Percentiles rank a stretch among this genome's conserved stretches.
Conservation (phyloP, 2,797 vertebrate genomes). For the Antrozous pallidus region DNA sequence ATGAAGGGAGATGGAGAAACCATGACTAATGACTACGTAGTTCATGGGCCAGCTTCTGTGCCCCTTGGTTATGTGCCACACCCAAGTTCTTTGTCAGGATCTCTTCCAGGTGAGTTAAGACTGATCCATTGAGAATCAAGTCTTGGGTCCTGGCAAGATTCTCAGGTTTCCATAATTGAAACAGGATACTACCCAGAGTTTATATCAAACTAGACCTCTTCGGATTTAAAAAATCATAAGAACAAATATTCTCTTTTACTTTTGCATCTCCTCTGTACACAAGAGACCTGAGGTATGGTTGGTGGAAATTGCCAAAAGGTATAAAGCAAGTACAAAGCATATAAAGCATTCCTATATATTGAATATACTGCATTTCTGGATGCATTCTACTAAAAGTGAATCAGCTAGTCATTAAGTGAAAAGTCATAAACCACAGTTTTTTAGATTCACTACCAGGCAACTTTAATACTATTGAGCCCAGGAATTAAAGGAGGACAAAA, state of each 20-base stretch:
- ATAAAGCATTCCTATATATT: background rate
- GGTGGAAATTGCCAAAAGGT: background rate
- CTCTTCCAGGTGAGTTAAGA: conserved; percentile 90
- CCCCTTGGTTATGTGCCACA: conserved; percentile 96
- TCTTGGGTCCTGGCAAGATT: background rate
- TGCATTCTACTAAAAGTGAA: background rate
- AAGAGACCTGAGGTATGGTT: background rate
- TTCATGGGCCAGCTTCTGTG: conserved; percentile 92
- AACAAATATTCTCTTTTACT: background rate
- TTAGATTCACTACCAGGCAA: background rate
- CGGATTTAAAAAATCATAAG: background rate
- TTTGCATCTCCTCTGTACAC: background rate
- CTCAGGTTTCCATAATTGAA: background rate
- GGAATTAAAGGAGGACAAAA: background rate
- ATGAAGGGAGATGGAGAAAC: conserved; percentile 97
- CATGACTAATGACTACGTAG: conserved; percentile 95
- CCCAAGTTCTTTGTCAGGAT: conserved; percentile 92
- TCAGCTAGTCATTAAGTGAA: background rate
- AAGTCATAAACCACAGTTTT: background rate
- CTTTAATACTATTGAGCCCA: background rate
- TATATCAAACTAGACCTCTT: background rate
- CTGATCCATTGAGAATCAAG: background rate
- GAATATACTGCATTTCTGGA: background rate
- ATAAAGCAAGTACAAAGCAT: background rate
- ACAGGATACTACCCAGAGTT: background rate